Conservation (phyloP, 2,797 vertebrate genomes). For the Coregonus sp. region DNA sequence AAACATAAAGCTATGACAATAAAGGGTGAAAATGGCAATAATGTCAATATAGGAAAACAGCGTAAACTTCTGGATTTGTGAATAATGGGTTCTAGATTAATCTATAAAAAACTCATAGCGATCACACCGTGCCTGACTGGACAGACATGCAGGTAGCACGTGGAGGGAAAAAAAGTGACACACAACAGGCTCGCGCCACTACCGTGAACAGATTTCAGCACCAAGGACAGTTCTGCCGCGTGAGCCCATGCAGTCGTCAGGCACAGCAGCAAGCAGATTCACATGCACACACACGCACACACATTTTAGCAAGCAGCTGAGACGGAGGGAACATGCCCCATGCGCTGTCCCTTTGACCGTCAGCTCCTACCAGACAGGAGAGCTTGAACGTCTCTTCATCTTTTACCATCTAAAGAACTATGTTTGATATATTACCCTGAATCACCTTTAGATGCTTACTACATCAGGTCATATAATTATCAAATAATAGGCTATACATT, state of each 20-base stretch:
- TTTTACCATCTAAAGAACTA: neutral
- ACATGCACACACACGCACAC: neutral
- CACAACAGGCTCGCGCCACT: neutral
- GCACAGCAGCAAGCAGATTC: neutral
- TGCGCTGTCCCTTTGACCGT: neutral
- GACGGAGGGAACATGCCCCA: neutral
- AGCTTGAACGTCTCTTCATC: neutral
- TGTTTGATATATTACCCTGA: neutral
- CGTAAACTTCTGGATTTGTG: neutral
- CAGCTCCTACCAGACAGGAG: neutral
- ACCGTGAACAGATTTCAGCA: conserved; percentile 16
- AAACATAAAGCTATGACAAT: neutral
- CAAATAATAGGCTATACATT: neutral
- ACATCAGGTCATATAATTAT: neutral
- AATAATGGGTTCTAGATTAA: no score
- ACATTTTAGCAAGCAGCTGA: neutral
- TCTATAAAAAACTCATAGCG: neutral
- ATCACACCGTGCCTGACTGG: neutral
- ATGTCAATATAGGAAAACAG: neutral
- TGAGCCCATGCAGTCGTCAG: neutral
- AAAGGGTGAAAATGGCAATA: neutral
- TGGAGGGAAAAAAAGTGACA: neutral
- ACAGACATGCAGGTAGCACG: neutral
- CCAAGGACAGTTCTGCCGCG: conserved; percentile 20
- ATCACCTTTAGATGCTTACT: neutral